phyloP scores from a whole-genome alignment of 2,113 vertebrate species.

The Chaetodon trifascialis region DNA sequence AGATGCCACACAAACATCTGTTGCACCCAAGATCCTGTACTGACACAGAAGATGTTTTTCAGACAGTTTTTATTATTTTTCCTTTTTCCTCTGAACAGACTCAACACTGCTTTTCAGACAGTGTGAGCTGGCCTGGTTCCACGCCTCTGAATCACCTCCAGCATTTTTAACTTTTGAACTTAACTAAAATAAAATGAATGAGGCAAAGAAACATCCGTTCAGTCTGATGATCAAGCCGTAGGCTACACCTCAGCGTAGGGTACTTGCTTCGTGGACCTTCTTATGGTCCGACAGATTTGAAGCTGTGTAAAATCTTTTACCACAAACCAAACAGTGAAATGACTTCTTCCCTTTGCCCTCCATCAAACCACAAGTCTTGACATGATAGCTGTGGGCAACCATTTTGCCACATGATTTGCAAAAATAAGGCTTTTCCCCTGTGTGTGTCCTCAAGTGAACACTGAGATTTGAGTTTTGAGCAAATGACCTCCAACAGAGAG shows the following conservation, averaged over 20 bases:
- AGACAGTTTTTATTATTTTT: background rate
- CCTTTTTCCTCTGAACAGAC: background rate
- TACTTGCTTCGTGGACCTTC: slow-evolving; percentile 7
- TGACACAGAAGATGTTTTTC: background rate
- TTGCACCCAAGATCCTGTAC: background rate
- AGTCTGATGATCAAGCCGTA: background rate
- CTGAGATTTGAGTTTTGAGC: slow-evolving; percentile 20
- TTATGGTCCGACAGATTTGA: background rate
- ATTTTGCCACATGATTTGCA: slow-evolving; percentile 29
- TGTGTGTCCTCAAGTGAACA: slow-evolving; percentile 12
- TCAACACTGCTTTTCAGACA: background rate
- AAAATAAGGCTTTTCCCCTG: slow-evolving; percentile 39
- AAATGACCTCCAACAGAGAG: slow-evolving; percentile 1
- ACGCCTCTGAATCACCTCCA: background rate
- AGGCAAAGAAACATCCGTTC: background rate
- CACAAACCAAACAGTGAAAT: slow-evolving; percentile 9
- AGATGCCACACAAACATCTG: background rate
- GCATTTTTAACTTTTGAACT: background rate
- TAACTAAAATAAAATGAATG: background rate
- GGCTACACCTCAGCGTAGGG: no score
- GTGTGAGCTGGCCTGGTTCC: background rate
- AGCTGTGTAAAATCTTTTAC: background rate
- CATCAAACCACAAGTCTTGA: slow-evolving; percentile 1
- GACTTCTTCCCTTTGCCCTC: background rate
- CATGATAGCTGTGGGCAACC: slow-evolving; percentile 16